Base-by-base conservation (phyloP, 2,888 invertebrate species). In the Andrena minutula region DNA sequence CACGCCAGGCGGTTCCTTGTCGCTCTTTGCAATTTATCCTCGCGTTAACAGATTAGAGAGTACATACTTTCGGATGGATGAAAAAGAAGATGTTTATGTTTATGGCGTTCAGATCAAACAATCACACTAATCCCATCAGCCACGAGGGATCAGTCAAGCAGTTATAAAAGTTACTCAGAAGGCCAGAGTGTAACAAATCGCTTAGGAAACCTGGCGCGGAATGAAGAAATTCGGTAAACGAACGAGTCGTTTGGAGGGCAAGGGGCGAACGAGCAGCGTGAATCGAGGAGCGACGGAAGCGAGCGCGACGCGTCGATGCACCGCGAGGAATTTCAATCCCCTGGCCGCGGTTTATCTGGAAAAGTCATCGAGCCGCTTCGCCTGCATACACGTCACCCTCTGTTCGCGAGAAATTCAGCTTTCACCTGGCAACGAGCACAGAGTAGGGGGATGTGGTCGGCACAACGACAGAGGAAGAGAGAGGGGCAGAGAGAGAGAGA, bases 331-430 rank as follows among this genome's bases (percentile, higher is more conserved):
- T 72, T 72, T 66, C 63, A 64, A 64, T 79, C 58, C 23, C 64
- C 58, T 51, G 75, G 32, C 58, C 69, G 23, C 28, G 66, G 75
- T 64, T 79, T 79, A 79, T 75, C 75, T 65, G 79, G 79, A 79
- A 79, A 79, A 79, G 75, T 79, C 75, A 79, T 75, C 79, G 64
- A 68, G 49, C 30, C 65, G 75, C 51, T 70, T 64, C 69, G 47
- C 49, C 70, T 35, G 68, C 75, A 35, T 68, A 75, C 65, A 60
- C 69, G 51, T 70, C 71, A 65, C 51, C 64, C 68, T 61, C 66
- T 51, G 65, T 35, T 58, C 66, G 49, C 76, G 60, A 76, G 79
- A 71, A 76, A 79, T 71, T 79, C 79, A 35, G 66, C 79, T 79
- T 79, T 79, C 79, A 79, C 76, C 76, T 76, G 41, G 71, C 41